Conservation (phyloP, 2,888 invertebrate species). For the Ichneumoninae sp. region DNA sequence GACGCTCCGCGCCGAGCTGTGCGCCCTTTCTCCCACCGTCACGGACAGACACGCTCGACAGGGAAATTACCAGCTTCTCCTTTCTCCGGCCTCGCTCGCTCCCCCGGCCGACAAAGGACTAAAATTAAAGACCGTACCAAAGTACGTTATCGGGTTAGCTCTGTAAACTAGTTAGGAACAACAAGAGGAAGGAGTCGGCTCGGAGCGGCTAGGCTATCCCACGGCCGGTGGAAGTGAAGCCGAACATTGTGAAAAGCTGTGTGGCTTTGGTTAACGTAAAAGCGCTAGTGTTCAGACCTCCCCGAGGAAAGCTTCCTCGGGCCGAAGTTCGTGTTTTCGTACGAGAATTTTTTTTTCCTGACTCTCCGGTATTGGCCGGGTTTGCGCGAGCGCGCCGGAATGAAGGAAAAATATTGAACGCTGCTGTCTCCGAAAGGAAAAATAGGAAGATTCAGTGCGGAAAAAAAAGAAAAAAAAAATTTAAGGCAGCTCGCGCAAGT, state of each 20-base stretch:
- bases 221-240: slow-evolving; percentile 19
- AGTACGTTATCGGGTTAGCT: slow-evolving; percentile 49
- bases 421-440: slow-evolving; percentile 61
- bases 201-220: background rate
- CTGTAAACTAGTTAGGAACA: slow-evolving; percentile 50
- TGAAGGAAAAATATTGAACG: slow-evolving; percentile 71
- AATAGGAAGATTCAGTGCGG: background rate
- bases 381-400: slow-evolving; percentile 24
- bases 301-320: slow-evolving; percentile 15
- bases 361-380: slow-evolving; percentile 1
- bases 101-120: slow-evolving; percentile 38
- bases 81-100: background rate
- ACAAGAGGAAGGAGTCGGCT: slow-evolving; percentile 1
- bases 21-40: background rate
- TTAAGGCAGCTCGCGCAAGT: slow-evolving; percentile 50
- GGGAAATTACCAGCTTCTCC: slow-evolving; percentile 31
- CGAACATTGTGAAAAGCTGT: slow-evolving; percentile 19
- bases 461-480: slow-evolving; percentile 68
- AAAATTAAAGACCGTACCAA: slow-evolving; percentile 52
- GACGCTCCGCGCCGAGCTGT: background rate
- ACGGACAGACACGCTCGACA: slow-evolving; percentile 22
- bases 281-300: slow-evolving; percentile 16
- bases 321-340: slow-evolving; percentile 37
- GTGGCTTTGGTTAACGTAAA: slow-evolving; percentile 28
- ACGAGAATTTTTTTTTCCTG: slow-evolving; percentile 3